A percentile compares a stretch with the other conserved stretches of the same genome.
Evolutionary conservation across 2,888 invertebrate species (phyloP).

Genomic region (Drosophila testacea): DNA sequence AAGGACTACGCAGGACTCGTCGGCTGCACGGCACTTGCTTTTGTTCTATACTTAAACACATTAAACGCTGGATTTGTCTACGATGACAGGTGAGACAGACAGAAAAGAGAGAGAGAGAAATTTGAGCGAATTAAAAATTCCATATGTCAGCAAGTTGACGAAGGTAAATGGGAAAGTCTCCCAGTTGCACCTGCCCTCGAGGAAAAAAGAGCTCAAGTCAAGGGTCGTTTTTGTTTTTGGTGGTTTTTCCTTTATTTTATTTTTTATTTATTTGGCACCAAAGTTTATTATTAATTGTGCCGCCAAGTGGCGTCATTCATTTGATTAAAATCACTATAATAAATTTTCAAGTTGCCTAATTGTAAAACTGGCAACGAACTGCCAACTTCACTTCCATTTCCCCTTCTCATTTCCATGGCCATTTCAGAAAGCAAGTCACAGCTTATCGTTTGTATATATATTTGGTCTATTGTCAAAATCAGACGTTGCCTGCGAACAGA

Average conservation of each 20-base stretch:
- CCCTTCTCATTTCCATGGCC: background rate
- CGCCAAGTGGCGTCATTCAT: slow-evolving; percentile 76
- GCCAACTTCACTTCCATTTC: slow-evolving; percentile 27
- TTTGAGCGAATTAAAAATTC: slow-evolving; percentile 77
- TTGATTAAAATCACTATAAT: slow-evolving; percentile 75
- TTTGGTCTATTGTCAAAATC: slow-evolving; percentile 71
- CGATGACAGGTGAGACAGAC: slow-evolving; percentile 93
- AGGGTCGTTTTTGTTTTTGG: background rate
- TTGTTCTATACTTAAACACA: slow-evolving; percentile 95
- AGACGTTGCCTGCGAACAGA: slow-evolving; percentile 49
- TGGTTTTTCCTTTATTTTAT: background rate
- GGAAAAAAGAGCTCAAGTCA: background rate
- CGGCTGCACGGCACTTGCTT: slow-evolving; percentile 91
- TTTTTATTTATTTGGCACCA: slow-evolving; percentile 25
- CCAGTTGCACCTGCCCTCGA: background rate
- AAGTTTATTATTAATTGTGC: slow-evolving; percentile 75
- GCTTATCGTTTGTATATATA: slow-evolving; percentile 51
- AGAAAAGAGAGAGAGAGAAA: slow-evolving; percentile 36
- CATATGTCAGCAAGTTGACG: slow-evolving; percentile 78
- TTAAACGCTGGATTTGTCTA: slow-evolving; percentile 97
- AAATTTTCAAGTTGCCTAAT: slow-evolving; percentile 71
- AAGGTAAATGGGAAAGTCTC: slow-evolving; percentile 64
- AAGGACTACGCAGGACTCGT: slow-evolving; percentile 88
- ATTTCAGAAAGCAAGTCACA: background rate
- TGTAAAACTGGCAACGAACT: slow-evolving; percentile 72